Conservation (phyloP, 1,140 invertebrate genomes). For the Trichonephila inaurata region DNA sequence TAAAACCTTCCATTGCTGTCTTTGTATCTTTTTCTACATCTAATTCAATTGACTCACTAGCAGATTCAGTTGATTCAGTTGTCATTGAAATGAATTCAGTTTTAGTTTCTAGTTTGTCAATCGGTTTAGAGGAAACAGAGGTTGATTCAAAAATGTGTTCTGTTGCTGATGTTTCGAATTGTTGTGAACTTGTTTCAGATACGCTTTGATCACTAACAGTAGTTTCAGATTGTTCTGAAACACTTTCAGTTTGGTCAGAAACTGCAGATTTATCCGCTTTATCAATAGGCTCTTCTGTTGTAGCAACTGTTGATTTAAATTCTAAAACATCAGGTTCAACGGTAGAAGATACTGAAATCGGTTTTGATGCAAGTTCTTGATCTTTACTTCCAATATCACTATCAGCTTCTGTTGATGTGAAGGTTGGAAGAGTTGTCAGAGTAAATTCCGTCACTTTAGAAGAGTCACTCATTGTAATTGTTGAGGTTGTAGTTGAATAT, state of each 20-base stretch:
- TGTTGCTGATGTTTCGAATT: neutral
- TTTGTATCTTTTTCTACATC: neutral
- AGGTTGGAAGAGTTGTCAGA: neutral
- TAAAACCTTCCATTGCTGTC: neutral
- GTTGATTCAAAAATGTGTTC: neutral
- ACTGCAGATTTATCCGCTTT: neutral
- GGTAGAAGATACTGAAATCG: neutral
- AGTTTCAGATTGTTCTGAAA: neutral
- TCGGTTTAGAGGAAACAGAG: neutral
- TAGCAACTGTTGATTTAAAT: neutral
- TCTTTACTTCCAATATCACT: neutral
- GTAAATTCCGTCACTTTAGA: neutral
- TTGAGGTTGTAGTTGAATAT: neutral
- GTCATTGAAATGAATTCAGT: neutral
- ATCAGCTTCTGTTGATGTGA: neutral
- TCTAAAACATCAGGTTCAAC: neutral
- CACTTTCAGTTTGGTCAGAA: neutral
- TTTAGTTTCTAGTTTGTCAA: neutral
- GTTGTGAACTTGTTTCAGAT: neutral
- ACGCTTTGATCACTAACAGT: neutral
- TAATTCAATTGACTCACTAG: neutral
- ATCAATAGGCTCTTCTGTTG: neutral
- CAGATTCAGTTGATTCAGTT: neutral
- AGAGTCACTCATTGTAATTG: constrained; percentile 4
- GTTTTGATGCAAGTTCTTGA: neutral